Conservation (phyloP, 2,113 vertebrate species). For the Gallinago undulata region DNA sequence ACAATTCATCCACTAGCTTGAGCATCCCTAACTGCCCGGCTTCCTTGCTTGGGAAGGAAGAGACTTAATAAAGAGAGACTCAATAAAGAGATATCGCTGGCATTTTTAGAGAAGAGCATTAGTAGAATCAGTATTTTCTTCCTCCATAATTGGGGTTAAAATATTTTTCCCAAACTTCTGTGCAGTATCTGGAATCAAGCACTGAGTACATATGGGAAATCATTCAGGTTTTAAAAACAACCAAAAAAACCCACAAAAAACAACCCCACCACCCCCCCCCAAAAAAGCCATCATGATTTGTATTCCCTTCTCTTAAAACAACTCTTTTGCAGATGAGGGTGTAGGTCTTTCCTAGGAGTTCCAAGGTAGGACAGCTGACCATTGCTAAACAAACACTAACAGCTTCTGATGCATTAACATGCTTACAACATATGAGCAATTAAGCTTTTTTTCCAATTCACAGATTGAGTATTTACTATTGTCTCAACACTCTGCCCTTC, state of each 20-base stretch:
- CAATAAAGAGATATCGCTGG: background rate
- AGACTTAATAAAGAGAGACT: background rate
- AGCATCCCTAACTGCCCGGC: background rate
- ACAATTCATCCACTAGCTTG: background rate
- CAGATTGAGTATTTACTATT: background rate
- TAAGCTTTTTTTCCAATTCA: background rate
- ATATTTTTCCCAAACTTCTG: background rate
- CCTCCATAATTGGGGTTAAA: background rate
- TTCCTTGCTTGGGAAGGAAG: background rate
- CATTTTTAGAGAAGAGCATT: background rate
- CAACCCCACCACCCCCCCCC: background rate
- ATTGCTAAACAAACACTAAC: background rate
- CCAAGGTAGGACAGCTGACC: background rate
- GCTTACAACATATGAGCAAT: background rate
- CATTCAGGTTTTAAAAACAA: background rate
- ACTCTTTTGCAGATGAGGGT: background rate
- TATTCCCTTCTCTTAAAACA: background rate
- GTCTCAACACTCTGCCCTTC: background rate
- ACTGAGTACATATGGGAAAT: background rate
- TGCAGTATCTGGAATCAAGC: background rate
- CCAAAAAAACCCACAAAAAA: fast-evolving
- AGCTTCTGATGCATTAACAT: background rate
- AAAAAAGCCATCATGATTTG: background rate
- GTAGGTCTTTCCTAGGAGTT: background rate
- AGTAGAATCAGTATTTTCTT: background rate